phyloP scores from a whole-genome alignment of 2,888 invertebrate species.

The Papilio protenor region DNA sequence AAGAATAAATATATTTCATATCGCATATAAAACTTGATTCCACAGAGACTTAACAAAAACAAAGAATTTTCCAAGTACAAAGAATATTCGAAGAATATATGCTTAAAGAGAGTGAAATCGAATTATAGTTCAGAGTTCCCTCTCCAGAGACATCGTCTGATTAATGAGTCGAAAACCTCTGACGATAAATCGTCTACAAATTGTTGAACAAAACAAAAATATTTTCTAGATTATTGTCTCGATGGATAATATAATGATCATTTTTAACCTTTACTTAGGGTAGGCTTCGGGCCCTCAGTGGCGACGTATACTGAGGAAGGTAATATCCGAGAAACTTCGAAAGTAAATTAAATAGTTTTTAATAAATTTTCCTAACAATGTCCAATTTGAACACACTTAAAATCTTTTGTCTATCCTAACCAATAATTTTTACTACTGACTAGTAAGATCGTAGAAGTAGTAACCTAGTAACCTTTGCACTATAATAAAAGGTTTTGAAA shows the following conservation, averaged over 20 bases:
- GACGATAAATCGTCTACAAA: background rate
- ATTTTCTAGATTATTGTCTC: background rate
- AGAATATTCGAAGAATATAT: background rate
- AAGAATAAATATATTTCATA: background rate
- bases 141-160: slow-evolving; percentile 13
- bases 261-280: too few species aligned
- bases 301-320: too few species aligned
- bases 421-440: too few species aligned
- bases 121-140: slow-evolving; percentile 8
- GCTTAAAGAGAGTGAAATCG: background rate
- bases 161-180: background rate
- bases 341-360: too few species aligned
- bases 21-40: background rate
- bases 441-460: too few species aligned
- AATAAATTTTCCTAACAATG: too few species aligned
- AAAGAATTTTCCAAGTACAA: slow-evolving; percentile 3
- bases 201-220: background rate
- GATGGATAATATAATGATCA: too few species aligned
- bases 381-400: too few species aligned
- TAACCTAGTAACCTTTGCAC: too few species aligned
- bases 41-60: background rate
- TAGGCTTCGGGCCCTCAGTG: too few species aligned
- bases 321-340: too few species aligned
- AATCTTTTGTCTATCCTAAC: too few species aligned
- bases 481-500: background rate